Percentiles rank a stretch among this genome's conserved stretches.
These are phyloP conservation scores for Platycheirus rosarum DNA, from an alignment of 2,888 invertebrate genomes.

Conservation along the genomic window DNA sequence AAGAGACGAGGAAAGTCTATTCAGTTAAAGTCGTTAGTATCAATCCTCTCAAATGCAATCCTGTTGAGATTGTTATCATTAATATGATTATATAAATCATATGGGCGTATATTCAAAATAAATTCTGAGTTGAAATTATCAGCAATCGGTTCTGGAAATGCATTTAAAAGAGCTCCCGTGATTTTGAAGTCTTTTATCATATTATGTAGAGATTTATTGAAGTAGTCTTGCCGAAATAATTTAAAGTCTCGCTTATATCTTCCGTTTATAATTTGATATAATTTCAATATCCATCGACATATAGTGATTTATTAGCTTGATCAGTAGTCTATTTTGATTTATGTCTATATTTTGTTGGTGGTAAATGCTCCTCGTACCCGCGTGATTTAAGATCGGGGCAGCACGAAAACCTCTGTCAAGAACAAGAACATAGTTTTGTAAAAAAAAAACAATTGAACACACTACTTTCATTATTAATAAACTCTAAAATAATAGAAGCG, in stretches of 20 bases:
- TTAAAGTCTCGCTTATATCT: background rate
- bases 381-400: background rate
- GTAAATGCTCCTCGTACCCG: too few species aligned
- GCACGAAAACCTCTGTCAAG: background rate
- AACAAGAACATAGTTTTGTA: background rate
- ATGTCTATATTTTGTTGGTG: background rate
- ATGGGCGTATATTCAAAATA: background rate
- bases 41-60: background rate
- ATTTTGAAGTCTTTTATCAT: background rate
- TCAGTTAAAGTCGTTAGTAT: background rate
- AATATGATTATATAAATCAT: background rate
- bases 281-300: background rate
- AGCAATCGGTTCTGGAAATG: background rate
- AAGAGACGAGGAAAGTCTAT: background rate
- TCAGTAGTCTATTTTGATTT: background rate
- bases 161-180: background rate
- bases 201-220: background rate
- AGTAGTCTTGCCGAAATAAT: background rate
- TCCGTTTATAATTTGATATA: background rate
- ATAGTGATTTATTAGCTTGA: background rate
- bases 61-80: too few species aligned
- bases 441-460: background rate
- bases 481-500: background rate
- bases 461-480: background rate
- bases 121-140: background rate